Percentiles rank a stretch among this genome's conserved stretches.
Evolutionary conservation across 2,797 vertebrate species (phyloP).

Genomic region (Etheostoma perlongum): DNA sequence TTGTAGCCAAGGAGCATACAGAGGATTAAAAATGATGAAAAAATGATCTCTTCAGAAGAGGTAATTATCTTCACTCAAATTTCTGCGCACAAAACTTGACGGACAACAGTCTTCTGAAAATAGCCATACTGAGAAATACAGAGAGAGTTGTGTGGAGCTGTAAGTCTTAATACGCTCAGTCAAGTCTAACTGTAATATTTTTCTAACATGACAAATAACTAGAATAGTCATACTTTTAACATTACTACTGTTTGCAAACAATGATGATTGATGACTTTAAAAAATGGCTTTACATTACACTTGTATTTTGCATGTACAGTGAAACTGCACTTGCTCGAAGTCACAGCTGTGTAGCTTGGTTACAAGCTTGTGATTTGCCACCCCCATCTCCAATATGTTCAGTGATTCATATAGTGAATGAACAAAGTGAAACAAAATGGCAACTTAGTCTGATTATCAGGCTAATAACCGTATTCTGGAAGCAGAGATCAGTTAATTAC

Average conservation of each 20-base stretch:
- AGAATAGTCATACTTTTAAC: too few species aligned
- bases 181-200: background rate
- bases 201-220: background rate
- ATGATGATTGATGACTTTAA: background rate
- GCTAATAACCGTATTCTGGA: background rate
- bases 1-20: too few species aligned
- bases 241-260: background rate
- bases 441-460: background rate
- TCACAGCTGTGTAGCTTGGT: background rate
- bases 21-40: too few species aligned
- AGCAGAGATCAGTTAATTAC: slow-evolving; percentile 11
- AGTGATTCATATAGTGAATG: background rate
- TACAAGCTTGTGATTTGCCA: background rate
- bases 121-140: too few species aligned
- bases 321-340: background rate
- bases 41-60: too few species aligned
- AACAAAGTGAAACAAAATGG: slow-evolving; percentile 9
- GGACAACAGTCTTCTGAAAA: too few species aligned
- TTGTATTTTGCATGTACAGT: background rate
- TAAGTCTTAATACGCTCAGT: background rate
- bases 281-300: background rate
- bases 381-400: slow-evolving; percentile 1
- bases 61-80: too few species aligned
- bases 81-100: too few species aligned
- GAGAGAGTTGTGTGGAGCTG: too few species aligned